Base-by-base conservation (phyloP, 1,140 invertebrate species). In the Triops cancriformis region DNA sequence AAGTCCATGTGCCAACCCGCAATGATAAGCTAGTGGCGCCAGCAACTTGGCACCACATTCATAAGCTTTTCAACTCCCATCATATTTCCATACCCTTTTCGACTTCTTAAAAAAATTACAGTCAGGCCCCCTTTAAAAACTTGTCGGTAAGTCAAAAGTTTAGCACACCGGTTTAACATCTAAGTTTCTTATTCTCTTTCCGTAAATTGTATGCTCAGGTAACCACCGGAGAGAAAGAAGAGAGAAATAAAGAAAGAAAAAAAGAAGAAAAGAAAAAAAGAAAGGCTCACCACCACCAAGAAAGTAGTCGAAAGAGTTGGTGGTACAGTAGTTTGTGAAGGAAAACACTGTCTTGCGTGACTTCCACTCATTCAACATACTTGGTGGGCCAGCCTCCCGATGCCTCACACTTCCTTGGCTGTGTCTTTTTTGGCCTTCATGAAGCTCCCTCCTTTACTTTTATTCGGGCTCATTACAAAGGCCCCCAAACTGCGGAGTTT, bases 41-140 rank as follows among this genome's bases (percentile, higher is more conserved):
- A 64, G 51, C 14, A 64, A 64, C 51, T 64, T 64, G 51, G 51
- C 51, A 64, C 51, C 51, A 64, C 51, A 64, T 64, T 64, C 51
- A 64, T 64, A 64, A 64, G 51, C 51, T 64, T 64, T 64, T 23
- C 14, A 64, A 64, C 23, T 64, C n/a, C 51, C 51, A 64, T 64
- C 14, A 64, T 64, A 64, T 23, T 23, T 64, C 18, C 51, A 64
- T 64, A 18, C 51, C 10, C 51, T 23, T n/a, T 23, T 64, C 14
- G 10, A n/a, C 51, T 23, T 64, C 51, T 64, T 64, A 37, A 37
- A 37, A 37, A 37, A 37, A 37, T 37, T 37, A 37, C 31, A 37
- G 31, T 7, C 7, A 4, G 31, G 31, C 31, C 31, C n/a, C 51
- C n/a, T 64, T 64, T 64, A n/a, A n/a, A 64, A 64, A 23, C 51